phyloP scores from a whole-genome alignment of 2,113 vertebrate genomes.

The Pterocles burchelli region DNA sequence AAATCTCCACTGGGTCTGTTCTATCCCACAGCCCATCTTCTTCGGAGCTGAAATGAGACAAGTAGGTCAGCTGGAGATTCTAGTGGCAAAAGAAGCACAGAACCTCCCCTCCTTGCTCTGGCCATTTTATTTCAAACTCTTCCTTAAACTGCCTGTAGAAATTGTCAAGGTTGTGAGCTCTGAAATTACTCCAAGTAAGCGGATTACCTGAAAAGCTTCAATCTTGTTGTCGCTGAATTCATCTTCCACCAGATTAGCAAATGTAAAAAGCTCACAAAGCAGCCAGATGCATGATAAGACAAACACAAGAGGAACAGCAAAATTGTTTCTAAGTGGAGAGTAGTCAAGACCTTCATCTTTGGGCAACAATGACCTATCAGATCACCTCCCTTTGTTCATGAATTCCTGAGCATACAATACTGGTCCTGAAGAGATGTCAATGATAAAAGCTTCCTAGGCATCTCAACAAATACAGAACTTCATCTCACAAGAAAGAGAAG shows the following conservation, averaged over 20 bases:
- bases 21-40: neutral
- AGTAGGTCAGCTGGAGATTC: neutral
- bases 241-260: neutral
- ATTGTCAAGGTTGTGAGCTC: neutral
- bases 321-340: neutral
- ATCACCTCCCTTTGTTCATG: neutral
- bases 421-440: accelerated
- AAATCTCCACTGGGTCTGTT: neutral
- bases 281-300: neutral
- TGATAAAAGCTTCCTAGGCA: neutral
- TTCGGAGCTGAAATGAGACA: neutral
- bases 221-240: neutral
- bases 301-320: neutral
- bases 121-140: neutral
- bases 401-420: neutral
- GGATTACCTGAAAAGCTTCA: neutral
- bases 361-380: neutral
- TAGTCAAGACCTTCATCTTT: neutral
- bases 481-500: neutral
- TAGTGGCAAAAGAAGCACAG: neutral
- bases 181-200: neutral
- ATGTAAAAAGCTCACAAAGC: neutral
- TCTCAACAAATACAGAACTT: neutral
- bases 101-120: neutral
- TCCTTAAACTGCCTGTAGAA: neutral